These are phyloP conservation scores for Alosa sapidissima DNA, from an alignment of 2,797 vertebrate species.

Conservation along the genomic window DNA sequence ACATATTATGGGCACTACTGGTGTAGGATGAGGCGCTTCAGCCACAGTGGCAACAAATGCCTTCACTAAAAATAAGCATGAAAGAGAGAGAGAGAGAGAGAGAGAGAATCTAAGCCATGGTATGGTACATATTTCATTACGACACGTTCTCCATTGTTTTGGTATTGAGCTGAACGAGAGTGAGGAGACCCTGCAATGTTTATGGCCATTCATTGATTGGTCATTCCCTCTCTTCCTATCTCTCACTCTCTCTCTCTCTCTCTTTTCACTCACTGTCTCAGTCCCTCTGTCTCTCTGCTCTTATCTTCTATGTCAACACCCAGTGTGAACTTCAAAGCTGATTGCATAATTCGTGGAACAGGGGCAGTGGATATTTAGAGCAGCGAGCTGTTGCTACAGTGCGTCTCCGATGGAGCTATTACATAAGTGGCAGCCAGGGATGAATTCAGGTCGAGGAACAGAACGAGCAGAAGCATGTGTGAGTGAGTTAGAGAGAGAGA, in stretches of 20 bases:
- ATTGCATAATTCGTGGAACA: constrained; percentile 69
- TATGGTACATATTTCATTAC: not conserved
- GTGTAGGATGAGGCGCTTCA: not conserved
- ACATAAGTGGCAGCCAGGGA: constrained; percentile 67
- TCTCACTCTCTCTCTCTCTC: constrained; percentile 10
- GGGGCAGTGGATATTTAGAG: constrained; percentile 74
- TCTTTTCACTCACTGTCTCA: constrained; percentile 14
- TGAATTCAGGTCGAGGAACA: constrained; percentile 69
- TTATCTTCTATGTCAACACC: constrained; percentile 53
- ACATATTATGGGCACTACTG: not conserved
- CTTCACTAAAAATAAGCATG: not conserved
- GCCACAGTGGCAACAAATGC: constrained; percentile 13
- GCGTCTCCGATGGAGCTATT: constrained; percentile 62
- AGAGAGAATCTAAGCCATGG: constrained; percentile 43
- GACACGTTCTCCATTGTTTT: not conserved
- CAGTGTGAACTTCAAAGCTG: constrained; percentile 67
- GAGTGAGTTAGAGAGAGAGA: constrained; percentile 68
- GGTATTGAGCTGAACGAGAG: not conserved
- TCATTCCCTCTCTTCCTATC: not conserved
- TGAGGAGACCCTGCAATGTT: not conserved
- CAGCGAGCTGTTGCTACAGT: constrained; percentile 51
- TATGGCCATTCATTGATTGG: not conserved
- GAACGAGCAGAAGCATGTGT: constrained; percentile 55
- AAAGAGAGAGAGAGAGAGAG: not conserved
- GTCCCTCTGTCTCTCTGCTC: constrained; percentile 20